Base-by-base conservation (phyloP, 2,113 vertebrate genomes). In the Cairina moschata region DNA sequence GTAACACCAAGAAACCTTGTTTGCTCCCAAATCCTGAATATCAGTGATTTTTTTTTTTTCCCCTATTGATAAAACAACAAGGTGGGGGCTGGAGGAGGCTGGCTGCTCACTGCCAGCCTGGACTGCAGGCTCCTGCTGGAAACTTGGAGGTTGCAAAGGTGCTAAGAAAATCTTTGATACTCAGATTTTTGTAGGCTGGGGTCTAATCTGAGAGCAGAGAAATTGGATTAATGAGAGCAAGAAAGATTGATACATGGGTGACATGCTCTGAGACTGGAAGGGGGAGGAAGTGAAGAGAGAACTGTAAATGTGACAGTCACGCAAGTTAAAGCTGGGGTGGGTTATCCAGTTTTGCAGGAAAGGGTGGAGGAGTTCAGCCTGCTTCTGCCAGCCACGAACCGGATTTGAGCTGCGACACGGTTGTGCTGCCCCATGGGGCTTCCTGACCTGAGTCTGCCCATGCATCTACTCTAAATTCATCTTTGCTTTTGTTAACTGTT, bases 381-480 rank as follows among this genome's bases (percentile, higher is more conserved):
- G 48, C 21, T 92, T 74, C 72, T 66, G 17, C 22, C 76, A 78
- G 34, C 14, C 0, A 1, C 42, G 42, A 77, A 68, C 0, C 3
- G 28, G n/a, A 15, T 68, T 95, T 65, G 55, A 65, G 20, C 52
- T 40, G 46, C 59, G 59, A 8, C 0, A 1, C 63, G 56, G 52
- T 32, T 83, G 28, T 50, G 71, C 44, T 1, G 0, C 58, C 31
- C 52, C 25, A 40, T 3, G 4, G 34, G 13, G 26, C 29, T 42
- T 78, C 60, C 65, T 50, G 74, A 44, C 21, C 68, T 32, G 55
- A 83, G 54, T 54, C 55, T 90, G 48, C 46, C 59, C 42, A 3
- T 0, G 1, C 0, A 0, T 38, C 56, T 74, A 62, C 13, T 90
- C 66, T 82, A 48, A 48, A n/a, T 11, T 59, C 17, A 58, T 22